These are phyloP conservation scores for Diabrotica undecimpunctata DNA, from an alignment of 1,140 invertebrate genomes.

Conservation along the genomic window DNA sequence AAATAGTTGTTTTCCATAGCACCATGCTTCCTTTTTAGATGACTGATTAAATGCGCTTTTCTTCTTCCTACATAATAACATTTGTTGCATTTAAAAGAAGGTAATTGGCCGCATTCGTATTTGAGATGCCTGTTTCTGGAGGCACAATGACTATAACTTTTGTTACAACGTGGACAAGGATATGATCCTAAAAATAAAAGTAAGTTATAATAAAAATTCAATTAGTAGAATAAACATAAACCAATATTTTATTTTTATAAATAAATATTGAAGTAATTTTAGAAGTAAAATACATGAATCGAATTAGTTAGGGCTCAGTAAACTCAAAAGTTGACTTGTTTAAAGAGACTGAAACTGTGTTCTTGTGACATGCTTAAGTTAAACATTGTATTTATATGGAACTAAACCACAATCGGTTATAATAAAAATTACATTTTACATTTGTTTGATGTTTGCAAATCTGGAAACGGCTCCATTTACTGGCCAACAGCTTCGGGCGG, in stretches of 20 bases:
- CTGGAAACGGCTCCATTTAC: too few species aligned
- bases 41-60: constrained; percentile 49
- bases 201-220: not conserved
- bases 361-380: not conserved
- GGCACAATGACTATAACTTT: constrained; percentile 23
- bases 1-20: too few species aligned
- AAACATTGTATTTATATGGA: too few species aligned
- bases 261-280: too few species aligned
- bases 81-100: constrained; percentile 51
- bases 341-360: not conserved
- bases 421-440: too few species aligned
- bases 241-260: too few species aligned
- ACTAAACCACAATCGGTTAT: too few species aligned
- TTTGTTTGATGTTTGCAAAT: too few species aligned
- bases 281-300: not conserved
- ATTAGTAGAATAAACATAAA: too few species aligned
- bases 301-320: not conserved
- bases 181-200: constrained; percentile 4
- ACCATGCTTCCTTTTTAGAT: constrained; percentile 31
- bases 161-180: constrained; percentile 26
- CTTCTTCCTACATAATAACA: constrained; percentile 51
- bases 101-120: constrained; percentile 53
- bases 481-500: too few species aligned
- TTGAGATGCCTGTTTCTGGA: constrained; percentile 45
- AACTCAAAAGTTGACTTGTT: not conserved